A percentile compares a stretch with the other conserved stretches of the same genome.
These are phyloP conservation scores for Zaprionus bogoriensis DNA, from an alignment of 2,888 invertebrate species.

Conservation along the genomic window DNA sequence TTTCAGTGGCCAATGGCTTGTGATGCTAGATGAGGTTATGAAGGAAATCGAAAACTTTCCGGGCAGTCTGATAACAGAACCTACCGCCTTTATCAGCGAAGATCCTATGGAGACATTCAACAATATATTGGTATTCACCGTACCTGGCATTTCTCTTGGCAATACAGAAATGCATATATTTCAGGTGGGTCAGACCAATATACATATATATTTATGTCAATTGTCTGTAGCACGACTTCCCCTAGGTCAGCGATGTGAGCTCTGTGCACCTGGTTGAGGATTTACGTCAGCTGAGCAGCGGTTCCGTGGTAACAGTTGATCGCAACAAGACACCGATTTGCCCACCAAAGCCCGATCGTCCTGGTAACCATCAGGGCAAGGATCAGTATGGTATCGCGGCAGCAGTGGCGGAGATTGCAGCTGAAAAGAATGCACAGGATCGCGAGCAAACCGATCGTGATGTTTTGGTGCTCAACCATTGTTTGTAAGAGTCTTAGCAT, in stretches of 20 bases:
- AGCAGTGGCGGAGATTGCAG: constrained; percentile 83
- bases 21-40: constrained; percentile 96
- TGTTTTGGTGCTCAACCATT: constrained; percentile 96
- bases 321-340: constrained; percentile 78
- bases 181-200: constrained; percentile 84
- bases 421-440: constrained; percentile 92
- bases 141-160: constrained; percentile 87
- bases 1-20: constrained; percentile 93
- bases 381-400: constrained; percentile 80
- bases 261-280: constrained; percentile 93
- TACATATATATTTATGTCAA: no score
- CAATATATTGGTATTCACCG: constrained; percentile 98
- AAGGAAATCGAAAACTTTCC: constrained; percentile 98
- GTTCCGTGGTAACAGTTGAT: constrained; percentile 84
- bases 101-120: constrained; percentile 98
- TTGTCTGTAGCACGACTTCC: not conserved
- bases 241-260: constrained; percentile 89
- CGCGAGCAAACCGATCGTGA: constrained; percentile 97
- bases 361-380: constrained; percentile 58
- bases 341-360: constrained; percentile 60
- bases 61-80: constrained; percentile 94
- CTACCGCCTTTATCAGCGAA: constrained; percentile 97
- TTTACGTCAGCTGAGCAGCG: constrained; percentile 87
- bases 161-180: constrained; percentile 98
- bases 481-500: no score